phyloP scores from a whole-genome alignment of 2,113 vertebrate genomes.

The Microtus pennsylvanicus region DNA sequence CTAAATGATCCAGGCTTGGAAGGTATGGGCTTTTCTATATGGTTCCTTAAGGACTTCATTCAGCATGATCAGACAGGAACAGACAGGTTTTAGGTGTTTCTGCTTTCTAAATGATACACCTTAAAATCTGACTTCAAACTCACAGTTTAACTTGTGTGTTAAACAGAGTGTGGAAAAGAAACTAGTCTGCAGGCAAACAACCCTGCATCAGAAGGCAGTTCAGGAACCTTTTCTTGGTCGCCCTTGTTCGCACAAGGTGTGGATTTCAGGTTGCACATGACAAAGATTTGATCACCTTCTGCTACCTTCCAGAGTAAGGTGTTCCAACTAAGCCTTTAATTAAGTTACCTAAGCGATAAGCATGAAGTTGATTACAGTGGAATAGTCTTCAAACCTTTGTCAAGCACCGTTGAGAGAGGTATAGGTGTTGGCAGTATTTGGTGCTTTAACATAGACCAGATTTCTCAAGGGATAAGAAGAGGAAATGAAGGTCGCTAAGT shows the following conservation, averaged over 20 bases:
- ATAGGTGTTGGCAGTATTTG: not conserved
- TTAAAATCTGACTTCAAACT: not conserved
- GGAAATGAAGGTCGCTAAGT: not conserved
- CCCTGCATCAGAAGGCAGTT: not conserved
- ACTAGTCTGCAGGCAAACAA: not conserved
- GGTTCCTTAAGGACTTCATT: not conserved
- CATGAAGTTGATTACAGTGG: not conserved
- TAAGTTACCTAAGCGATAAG: not conserved
- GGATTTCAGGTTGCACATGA: not conserved
- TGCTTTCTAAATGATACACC: not conserved
- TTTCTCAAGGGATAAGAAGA: not conserved
- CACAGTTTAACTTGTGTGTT: not conserved
- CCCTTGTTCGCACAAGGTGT: not conserved
- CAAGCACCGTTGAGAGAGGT: not conserved
- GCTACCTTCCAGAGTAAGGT: not conserved
- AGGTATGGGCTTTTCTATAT: not conserved
- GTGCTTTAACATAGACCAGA: not conserved
- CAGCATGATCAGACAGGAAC: not conserved
- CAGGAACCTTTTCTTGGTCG: not conserved
- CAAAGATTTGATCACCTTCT: not conserved
- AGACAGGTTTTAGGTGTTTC: not conserved
- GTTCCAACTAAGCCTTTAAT: not conserved
- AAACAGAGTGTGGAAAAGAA: not conserved
- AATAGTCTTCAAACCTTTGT: not conserved
- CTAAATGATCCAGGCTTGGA: not conserved